Evolutionary conservation across 2,797 vertebrate genomes (phyloP).

Genomic region (Lacerta viridis): DNA sequence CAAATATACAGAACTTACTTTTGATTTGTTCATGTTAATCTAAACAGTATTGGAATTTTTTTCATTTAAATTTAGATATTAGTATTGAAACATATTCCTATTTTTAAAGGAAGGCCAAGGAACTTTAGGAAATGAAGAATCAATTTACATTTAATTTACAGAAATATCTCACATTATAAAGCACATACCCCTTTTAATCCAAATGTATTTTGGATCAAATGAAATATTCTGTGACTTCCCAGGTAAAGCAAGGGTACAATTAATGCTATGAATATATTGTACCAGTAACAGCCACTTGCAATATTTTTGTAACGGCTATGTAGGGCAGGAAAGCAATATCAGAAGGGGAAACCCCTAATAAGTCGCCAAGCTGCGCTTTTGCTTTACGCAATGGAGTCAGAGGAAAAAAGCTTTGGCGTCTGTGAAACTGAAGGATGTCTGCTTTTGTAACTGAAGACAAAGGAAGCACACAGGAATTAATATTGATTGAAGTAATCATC

Average conservation of each 20-base stretch:
- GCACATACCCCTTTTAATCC: neutral
- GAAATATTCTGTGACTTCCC: rapidly evolving
- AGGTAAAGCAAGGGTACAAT: conserved; percentile 43
- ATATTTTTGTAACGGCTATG: conserved; percentile 41
- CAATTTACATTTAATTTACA: rapidly evolving
- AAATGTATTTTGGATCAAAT: neutral
- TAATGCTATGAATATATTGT: conserved; percentile 53
- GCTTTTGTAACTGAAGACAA: conserved; percentile 80
- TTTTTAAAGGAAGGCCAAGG: neutral
- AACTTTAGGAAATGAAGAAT: conserved; percentile 50
- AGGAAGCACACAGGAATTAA: conserved; percentile 78
- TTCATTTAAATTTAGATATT: conserved; percentile 12
- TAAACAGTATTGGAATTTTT: neutral
- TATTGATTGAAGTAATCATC: conserved; percentile 83
- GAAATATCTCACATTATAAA: conserved; percentile 10
- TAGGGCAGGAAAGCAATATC: conserved; percentile 51
- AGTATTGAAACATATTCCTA: neutral
- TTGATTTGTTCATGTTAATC: neutral
- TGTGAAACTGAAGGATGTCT: conserved; percentile 74
- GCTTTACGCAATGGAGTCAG: neutral
- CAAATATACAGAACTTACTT: neutral
- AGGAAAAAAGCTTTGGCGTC: conserved; percentile 67
- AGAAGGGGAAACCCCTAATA: conserved; percentile 53
- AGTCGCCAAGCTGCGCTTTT: conserved; percentile 57
- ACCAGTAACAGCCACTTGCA: conserved; percentile 47